A percentile compares a stretch with the other conserved stretches of the same genome.
Evolutionary conservation across 2,888 invertebrate genomes (phyloP).

Genomic region (Atethmia centrago): DNA sequence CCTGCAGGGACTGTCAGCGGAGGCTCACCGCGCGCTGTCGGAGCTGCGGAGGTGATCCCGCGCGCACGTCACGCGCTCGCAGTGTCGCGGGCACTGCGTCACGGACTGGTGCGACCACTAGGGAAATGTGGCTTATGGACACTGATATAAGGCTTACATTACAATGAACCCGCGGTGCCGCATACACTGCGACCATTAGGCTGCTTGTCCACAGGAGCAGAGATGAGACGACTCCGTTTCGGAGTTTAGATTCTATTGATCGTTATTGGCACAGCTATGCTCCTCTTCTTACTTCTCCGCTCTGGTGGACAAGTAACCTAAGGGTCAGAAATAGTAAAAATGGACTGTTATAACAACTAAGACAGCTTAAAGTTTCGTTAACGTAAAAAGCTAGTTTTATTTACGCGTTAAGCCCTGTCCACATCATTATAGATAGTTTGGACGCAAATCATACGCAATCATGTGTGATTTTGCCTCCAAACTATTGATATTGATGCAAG

Average conservation of each 20-base stretch:
- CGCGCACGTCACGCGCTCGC: slow-evolving; percentile 77
- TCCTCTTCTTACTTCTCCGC: too few relatives aligned
- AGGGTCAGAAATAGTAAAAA: background rate
- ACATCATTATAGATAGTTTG: too few relatives aligned
- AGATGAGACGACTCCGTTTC: too few relatives aligned
- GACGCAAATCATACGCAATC: too few relatives aligned
- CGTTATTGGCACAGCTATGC: too few relatives aligned
- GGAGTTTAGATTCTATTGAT: too few relatives aligned
- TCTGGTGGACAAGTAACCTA: too few relatives aligned
- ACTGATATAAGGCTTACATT: background rate
- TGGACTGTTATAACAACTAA: background rate
- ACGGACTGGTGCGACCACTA: slow-evolving; percentile 72
- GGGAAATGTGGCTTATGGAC: background rate
- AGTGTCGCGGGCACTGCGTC: slow-evolving; percentile 72
- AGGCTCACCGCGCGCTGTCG: slow-evolving; percentile 72
- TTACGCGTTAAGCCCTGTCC: background rate
- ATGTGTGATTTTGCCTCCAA: too few relatives aligned
- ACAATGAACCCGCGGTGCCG: too few relatives aligned
- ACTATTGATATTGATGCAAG: too few relatives aligned
- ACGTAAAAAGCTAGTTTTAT: background rate
- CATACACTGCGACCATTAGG: too few relatives aligned
- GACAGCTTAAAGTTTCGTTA: background rate
- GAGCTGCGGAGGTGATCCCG: slow-evolving; percentile 78
- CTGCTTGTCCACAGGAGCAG: too few relatives aligned
- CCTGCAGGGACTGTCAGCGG: slow-evolving; percentile 66